phyloP scores from a whole-genome alignment of 2,797 vertebrate species.

The Etheostoma nigrum region DNA sequence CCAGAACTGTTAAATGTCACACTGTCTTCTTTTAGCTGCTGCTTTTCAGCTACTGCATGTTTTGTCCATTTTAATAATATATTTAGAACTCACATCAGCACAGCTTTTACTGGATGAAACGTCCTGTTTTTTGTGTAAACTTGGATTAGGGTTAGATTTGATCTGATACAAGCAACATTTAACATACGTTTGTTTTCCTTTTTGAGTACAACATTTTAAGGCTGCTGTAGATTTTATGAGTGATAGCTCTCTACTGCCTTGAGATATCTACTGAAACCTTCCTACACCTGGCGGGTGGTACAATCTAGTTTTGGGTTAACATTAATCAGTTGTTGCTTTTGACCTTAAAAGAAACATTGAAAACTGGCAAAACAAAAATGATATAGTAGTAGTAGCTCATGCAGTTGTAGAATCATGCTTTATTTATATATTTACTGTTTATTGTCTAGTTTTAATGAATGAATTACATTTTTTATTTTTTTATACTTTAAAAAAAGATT shows the following conservation, averaged over 20 bases:
- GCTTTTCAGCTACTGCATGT: constrained; percentile 21
- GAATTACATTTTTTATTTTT: too few relatives aligned
- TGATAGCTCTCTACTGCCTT: neutral
- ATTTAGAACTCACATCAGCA: constrained; percentile 3
- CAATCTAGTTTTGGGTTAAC: neutral
- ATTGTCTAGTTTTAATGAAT: neutral
- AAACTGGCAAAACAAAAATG: too few relatives aligned
- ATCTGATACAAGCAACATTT: neutral
- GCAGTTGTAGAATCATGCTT: too few relatives aligned
- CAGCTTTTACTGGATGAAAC: constrained; percentile 2
- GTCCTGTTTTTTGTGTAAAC: too few relatives aligned
- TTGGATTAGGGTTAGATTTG: neutral
- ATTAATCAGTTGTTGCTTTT: neutral
- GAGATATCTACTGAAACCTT: neutral
- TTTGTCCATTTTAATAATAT: constrained; percentile 22
- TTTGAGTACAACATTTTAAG: neutral
- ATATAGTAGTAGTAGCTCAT: too few relatives aligned
- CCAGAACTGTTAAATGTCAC: constrained; percentile 29
- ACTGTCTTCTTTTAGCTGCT: constrained; percentile 16
- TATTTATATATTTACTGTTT: too few relatives aligned
- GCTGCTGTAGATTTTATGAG: neutral
- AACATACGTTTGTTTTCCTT: neutral
- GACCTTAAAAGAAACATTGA: neutral
- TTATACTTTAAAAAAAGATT: neutral
- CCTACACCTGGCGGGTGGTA: neutral